These are phyloP conservation scores for Sogatella furcifera DNA, from an alignment of 1,140 invertebrate genomes.

Conservation along the genomic window DNA sequence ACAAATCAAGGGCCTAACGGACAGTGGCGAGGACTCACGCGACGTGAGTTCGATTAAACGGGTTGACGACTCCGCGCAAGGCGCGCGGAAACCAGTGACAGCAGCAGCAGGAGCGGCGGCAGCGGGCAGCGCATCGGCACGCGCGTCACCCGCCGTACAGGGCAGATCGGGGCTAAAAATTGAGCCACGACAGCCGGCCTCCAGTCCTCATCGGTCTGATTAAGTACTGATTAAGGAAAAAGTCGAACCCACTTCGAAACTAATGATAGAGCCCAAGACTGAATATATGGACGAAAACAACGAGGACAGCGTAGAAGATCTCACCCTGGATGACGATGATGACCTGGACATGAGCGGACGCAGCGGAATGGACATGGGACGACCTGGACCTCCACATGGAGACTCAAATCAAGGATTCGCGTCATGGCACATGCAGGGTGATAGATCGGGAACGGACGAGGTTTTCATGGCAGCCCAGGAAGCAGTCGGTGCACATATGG, in stretches of 20 bases:
- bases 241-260: constrained; percentile 23
- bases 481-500: constrained; percentile 51
- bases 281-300: constrained; percentile 54
- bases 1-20: constrained; percentile 84
- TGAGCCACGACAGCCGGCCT: not conserved
- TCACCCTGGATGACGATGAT: constrained; percentile 68
- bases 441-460: constrained; percentile 42
- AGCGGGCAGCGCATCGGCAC: not conserved
- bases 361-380: constrained; percentile 32
- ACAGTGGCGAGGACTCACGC: constrained; percentile 40
- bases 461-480: constrained; percentile 59
- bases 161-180: not conserved
- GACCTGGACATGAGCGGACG: constrained; percentile 39
- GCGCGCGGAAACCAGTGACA: constrained; percentile 9
- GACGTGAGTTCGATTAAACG: constrained; percentile 15
- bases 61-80: not conserved
- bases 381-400: constrained; percentile 37
- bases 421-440: constrained; percentile 45
- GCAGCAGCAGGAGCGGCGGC: not conserved
- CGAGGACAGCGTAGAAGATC: constrained; percentile 69
- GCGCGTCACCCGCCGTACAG: not conserved
- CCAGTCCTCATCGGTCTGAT: constrained; percentile 11
- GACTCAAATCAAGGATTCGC: constrained; percentile 43
- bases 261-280: constrained; percentile 50
- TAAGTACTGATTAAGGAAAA: constrained; percentile 19